Evolutionary conservation across 1,140 invertebrate species (phyloP), one percentile per base, ranked within the genome.

Genomic region (Lepidurus packardi): DNA sequence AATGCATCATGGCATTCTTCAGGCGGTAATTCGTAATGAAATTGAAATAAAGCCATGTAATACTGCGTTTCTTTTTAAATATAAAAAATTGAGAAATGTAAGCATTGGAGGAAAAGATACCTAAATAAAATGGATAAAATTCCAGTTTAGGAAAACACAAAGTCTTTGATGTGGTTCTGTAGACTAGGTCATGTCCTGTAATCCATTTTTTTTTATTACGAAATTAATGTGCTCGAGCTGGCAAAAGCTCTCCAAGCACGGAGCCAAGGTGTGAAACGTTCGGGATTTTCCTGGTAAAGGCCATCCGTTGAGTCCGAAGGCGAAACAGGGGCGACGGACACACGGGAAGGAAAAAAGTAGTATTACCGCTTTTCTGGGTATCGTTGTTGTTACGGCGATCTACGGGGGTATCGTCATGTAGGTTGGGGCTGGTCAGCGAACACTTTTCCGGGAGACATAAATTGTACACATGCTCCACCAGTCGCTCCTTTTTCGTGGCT

Each of bases 401-500:
- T 65, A 65, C 53, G 53, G 53, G 53, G 53, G 53, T 65, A 65
- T 65, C 53, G 53, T 65, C 53, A 21, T 65, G 53, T 65, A 21
- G 53, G 53, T 13, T 65, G 53, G 16, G 53, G 16, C 53, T 65
- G 53, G 53, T 65, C 53, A 65, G 21, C 16, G 53, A 65, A 65
- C 8, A 65, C 21, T 65, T 65, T 65, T 65, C 53, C 53, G 53
- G 53, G 53, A 65, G 53, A 65, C 53, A 65, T 65, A 65, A 65
- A 65, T 65, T 65, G 53, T 65, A 16, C 7, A 65, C 53, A 65
- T 34, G 34, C 4, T 65, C 53, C 13, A 65, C 8, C 13, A 10
- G 53, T 65, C 16, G 13, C 53, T 65, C 34, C 34, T 34, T 34
- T 34, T 34, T 3, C 53, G 53, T 65, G 6, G 53, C 53, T 65